Base-by-base conservation (phyloP, 2,113 vertebrate genomes). In the Cyrtonyx montezumae region DNA sequence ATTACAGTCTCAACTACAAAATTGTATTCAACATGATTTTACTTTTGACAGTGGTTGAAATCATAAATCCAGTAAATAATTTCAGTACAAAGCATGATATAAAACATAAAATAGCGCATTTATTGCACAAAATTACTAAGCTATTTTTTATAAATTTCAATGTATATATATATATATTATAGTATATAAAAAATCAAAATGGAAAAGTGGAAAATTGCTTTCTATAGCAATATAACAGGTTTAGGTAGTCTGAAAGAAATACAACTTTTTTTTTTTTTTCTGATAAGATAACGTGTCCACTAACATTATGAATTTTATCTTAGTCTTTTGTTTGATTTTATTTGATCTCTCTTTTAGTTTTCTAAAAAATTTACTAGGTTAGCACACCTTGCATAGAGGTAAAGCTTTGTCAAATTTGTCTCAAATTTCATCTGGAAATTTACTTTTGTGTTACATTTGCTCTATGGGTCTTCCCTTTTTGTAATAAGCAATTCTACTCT, bases 281-380 rank as follows among this genome's bases (percentile, higher is more conserved):
- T 58, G 67, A 11, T 56, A 96, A 88, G 25, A 70, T 53, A 90
- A 90, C 59, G 75, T 9, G 23, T 84, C 83, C 40, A 82, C 51
- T 92, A 93, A 78, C 61, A 71, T 90, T 82, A 95, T 3, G 17
- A 32, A 19, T 53, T 96, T 91, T 94, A 88, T 87, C 49, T 32
- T 91, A 76, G 61, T 58, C 32, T 93, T 94, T 65, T 90, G 63
- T 79, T 94, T 94, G 58, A 93, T 91, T 91, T 93, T 84, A 83
- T 95, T 95, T 84, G 32, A 83, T 94, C 97, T 93, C 37, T 79
- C 15, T 75, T 96, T 95, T 96, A 84, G 34, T 95, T 95, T 96
- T 96, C 84, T 91, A 91, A 74, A 58, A 95, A 87, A 91, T 97
- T 94, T 94, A n/a, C 49, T 61, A 49, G 46, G 95, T 89, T 91